Percentiles rank a stretch among this genome's conserved stretches.
Evolutionary conservation across 2,797 vertebrate species (phyloP).

Genomic region (Rhodeus uyekii): DNA sequence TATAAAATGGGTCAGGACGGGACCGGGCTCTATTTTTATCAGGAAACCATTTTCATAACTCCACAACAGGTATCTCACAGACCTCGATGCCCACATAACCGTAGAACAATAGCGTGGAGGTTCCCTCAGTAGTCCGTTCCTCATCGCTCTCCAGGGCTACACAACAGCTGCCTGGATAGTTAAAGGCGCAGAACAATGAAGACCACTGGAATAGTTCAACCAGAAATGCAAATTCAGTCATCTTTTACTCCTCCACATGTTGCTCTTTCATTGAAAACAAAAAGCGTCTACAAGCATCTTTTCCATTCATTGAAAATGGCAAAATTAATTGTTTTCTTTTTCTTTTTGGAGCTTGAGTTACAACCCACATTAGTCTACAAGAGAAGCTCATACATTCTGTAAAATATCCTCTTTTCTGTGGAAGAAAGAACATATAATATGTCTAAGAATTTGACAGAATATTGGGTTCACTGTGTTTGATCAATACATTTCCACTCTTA

Average conservation of each 20-base stretch:
- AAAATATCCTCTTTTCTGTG: background rate
- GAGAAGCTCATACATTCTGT: background rate
- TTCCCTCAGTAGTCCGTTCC: conserved; percentile 18
- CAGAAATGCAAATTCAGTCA: background rate
- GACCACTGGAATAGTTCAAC: background rate
- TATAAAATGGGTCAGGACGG: conserved; percentile 73
- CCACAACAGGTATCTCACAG: conserved; percentile 60
- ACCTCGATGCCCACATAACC: conserved; percentile 2
- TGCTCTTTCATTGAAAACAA: too few species aligned
- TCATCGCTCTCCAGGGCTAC: conserved; percentile 15
- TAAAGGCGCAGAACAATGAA: background rate
- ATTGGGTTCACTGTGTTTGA: background rate
- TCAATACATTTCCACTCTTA: background rate
- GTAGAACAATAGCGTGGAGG: conserved; percentile 39
- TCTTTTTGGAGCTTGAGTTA: background rate
- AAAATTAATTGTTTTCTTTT: too few species aligned
- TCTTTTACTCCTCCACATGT: background rate
- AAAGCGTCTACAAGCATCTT: too few species aligned
- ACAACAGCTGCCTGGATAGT: background rate
- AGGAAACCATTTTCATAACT: conserved; percentile 68
- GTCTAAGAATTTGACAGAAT: background rate
- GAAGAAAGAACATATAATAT: background rate
- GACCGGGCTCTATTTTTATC: conserved; percentile 72
- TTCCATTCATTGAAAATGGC: too few species aligned
- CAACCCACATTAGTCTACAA: background rate